Evolutionary conservation across 2,797 vertebrate genomes (phyloP).

Genomic region (Pteropus rufus): DNA sequence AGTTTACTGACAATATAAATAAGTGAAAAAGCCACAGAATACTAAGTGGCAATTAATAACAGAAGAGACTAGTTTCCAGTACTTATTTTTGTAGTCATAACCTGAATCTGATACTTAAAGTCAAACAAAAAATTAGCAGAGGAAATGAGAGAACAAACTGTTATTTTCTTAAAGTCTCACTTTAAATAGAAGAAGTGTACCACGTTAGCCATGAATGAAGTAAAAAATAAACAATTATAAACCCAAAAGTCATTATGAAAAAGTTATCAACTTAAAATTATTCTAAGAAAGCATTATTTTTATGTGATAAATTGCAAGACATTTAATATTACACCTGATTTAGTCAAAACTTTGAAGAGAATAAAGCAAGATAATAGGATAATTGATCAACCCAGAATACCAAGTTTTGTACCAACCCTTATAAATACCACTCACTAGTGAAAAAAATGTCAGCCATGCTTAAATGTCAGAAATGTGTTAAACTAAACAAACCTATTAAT

Average conservation of each 20-base stretch:
- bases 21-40: neutral
- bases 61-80: neutral
- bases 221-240: neutral
- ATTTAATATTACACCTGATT: conserved; percentile 13
- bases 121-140: conserved; percentile 14
- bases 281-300: conserved; percentile 1
- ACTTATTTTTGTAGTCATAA: neutral
- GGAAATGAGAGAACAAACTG: neutral
- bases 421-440: neutral
- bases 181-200: conserved; percentile 3
- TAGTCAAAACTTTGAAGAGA: neutral
- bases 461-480: neutral
- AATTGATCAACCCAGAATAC: neutral
- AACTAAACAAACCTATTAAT: conserved; percentile 11
- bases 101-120: conserved; percentile 1
- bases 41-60: neutral
- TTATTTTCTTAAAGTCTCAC: neutral
- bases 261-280: conserved; percentile 11
- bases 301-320: neutral
- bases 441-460: neutral
- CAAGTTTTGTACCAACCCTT: conserved; percentile 32
- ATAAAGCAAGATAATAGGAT: neutral
- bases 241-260: neutral
- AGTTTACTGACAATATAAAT: neutral
- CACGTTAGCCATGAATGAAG: neutral